Percentiles rank a stretch among this genome's conserved stretches.
These are phyloP conservation scores for Neotoxoptera formosana DNA, from an alignment of 1,140 invertebrate genomes.

Conservation along the genomic window DNA sequence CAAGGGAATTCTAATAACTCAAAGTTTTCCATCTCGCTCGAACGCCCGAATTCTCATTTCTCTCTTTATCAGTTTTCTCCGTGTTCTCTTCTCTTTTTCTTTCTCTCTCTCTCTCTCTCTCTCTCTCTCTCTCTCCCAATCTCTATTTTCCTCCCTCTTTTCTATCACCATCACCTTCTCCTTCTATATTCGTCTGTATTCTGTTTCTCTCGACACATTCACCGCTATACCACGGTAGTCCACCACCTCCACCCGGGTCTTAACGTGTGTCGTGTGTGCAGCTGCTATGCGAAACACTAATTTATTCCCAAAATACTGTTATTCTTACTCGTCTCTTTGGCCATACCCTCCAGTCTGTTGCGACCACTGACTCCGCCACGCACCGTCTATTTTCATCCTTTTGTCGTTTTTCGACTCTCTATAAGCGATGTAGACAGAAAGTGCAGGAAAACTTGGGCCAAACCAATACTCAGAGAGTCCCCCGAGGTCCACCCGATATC, in stretches of 20 bases:
- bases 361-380: background rate
- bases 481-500: background rate
- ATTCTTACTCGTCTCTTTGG: background rate
- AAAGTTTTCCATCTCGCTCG: constrained; percentile 34
- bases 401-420: background rate
- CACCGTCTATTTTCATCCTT: background rate
- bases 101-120: background rate
- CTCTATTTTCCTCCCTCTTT: background rate
- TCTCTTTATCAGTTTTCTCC: background rate
- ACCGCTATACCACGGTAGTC: background rate
- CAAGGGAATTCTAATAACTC: constrained; percentile 58
- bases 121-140: background rate
- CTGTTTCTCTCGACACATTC: background rate
- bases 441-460: background rate
- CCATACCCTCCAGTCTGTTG: too few species aligned
- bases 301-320: constrained; percentile 25
- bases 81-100: background rate
- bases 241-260: background rate
- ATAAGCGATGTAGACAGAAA: background rate
- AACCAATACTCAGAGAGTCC: background rate
- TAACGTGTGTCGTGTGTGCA: constrained; percentile 12
- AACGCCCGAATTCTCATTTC: background rate
- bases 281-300: background rate
- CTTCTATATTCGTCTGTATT: background rate
- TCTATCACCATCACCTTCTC: background rate